These are phyloP conservation scores for Falco berigora DNA, from an alignment of 2,797 vertebrate genomes.

Conservation along the genomic window DNA sequence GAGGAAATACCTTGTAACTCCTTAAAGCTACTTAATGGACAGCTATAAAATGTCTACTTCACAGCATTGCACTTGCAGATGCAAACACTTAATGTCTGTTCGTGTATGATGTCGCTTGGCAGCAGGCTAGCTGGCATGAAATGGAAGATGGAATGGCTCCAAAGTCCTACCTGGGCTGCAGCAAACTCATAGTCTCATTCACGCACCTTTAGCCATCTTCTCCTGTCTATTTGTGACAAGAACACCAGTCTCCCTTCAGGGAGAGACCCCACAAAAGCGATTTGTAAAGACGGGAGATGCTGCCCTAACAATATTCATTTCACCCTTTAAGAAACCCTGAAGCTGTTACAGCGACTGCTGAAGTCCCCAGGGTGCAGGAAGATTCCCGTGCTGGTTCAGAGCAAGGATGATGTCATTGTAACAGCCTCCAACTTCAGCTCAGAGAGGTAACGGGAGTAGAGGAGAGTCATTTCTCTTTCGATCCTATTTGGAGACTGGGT, in stretches of 20 bases:
- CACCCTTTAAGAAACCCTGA: conserved; percentile 86
- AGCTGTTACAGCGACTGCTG: conserved; percentile 91
- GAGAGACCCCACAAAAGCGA: conserved; percentile 13
- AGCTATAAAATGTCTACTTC: background rate
- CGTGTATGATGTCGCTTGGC: background rate
- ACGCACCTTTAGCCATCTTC: background rate
- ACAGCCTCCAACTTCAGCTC: conserved; percentile 98
- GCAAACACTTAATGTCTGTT: background rate
- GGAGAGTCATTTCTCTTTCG: background rate
- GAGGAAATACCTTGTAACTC: background rate
- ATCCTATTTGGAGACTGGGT: background rate
- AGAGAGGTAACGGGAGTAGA: conserved; percentile 80
- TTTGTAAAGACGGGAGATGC: conserved; percentile 10
- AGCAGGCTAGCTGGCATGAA: conserved; percentile 7
- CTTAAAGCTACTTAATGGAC: background rate
- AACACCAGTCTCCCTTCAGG: background rate
- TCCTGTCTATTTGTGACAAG: conserved; percentile 18
- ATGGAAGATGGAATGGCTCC: background rate
- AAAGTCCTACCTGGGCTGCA: background rate
- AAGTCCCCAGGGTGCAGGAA: conserved; percentile 97
- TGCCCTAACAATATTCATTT: conserved; percentile 68
- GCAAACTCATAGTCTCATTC: background rate
- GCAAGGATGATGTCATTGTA: conserved; percentile 96
- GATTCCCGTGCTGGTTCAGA: conserved; percentile 95
- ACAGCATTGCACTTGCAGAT: background rate